phyloP scores from a whole-genome alignment of 1,140 invertebrate species.

The Drusus annulatus region DNA sequence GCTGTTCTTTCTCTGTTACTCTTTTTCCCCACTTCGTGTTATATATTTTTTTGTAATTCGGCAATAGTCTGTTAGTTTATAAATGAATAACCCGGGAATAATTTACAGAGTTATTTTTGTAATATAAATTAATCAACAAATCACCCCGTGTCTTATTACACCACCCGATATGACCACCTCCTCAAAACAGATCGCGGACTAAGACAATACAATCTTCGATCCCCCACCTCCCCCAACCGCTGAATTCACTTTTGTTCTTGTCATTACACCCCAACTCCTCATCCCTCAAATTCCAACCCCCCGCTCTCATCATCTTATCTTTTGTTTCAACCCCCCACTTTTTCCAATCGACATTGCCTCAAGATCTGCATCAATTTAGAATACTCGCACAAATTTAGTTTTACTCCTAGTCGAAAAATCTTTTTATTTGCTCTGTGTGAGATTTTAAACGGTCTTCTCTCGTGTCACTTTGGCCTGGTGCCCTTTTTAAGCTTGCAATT shows the following conservation, averaged over 20 bases:
- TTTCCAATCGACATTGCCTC: slow-evolving; percentile 31
- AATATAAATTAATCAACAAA: not conserved
- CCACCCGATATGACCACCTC: slow-evolving; percentile 5
- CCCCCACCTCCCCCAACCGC: slow-evolving; percentile 40
- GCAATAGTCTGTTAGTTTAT: too few species aligned
- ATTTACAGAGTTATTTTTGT: not conserved
- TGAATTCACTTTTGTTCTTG: slow-evolving; percentile 44
- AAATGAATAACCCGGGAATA: not conserved
- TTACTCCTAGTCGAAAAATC: not conserved
- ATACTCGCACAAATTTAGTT: not conserved
- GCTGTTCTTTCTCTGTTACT: too few species aligned
- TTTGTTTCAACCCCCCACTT: slow-evolving; percentile 32
- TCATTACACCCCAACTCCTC: slow-evolving; percentile 24
- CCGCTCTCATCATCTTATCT: not conserved
- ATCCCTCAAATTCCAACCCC: not conserved
- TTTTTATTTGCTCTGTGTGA: not conserved
- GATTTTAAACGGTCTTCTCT: not conserved
- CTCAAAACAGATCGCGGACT: slow-evolving; percentile 24
- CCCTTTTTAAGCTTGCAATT: not conserved
- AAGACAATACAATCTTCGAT: slow-evolving; percentile 42
- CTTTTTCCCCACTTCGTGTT: too few species aligned
- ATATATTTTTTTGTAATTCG: too few species aligned
- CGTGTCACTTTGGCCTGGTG: not conserved
- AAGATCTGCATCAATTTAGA: slow-evolving; percentile 7
- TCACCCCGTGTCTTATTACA: not conserved